phyloP scores from a whole-genome alignment of 2,797 vertebrate species.

The Anguilla marmorata region DNA sequence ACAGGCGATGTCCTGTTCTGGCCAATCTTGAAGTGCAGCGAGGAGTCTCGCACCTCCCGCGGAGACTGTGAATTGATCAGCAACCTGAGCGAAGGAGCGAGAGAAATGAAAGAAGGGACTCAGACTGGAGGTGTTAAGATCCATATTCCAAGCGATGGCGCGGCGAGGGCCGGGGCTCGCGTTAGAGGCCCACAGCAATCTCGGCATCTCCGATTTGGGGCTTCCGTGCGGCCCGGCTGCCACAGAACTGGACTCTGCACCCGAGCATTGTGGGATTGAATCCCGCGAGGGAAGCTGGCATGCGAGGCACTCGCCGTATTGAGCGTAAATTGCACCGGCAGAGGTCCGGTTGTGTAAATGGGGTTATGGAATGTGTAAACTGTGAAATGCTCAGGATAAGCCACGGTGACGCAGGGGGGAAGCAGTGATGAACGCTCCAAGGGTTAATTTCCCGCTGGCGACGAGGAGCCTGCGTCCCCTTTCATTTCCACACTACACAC shows the following conservation, averaged over 20 bases:
- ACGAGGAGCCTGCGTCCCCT: neutral
- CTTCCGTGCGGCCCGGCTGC: neutral
- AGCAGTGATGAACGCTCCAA: neutral
- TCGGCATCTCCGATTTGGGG: neutral
- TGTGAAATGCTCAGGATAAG: neutral
- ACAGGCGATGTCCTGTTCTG: constrained; percentile 41
- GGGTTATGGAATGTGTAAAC: neutral
- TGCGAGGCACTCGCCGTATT: neutral
- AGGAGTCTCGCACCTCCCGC: constrained; percentile 37
- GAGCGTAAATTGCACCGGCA: neutral
- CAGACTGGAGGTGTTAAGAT: constrained; percentile 67
- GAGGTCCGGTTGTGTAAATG: neutral
- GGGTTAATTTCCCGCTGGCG: neutral
- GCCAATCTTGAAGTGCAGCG: constrained; percentile 56
- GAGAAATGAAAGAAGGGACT: constrained; percentile 36
- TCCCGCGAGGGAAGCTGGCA: neutral
- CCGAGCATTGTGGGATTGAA: neutral
- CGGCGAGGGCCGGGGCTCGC: constrained; percentile 40
- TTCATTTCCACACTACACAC: neutral
- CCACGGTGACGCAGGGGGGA: neutral
- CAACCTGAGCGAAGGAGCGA: constrained; percentile 42
- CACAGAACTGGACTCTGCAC: neutral
- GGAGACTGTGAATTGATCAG: constrained; percentile 48
- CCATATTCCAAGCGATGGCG: constrained; percentile 68
- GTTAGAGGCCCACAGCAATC: neutral